Percentiles rank a stretch among this genome's conserved stretches.
These are phyloP conservation scores for Leuciscus waleckii DNA, from an alignment of 2,797 vertebrate species.

Conservation along the genomic window DNA sequence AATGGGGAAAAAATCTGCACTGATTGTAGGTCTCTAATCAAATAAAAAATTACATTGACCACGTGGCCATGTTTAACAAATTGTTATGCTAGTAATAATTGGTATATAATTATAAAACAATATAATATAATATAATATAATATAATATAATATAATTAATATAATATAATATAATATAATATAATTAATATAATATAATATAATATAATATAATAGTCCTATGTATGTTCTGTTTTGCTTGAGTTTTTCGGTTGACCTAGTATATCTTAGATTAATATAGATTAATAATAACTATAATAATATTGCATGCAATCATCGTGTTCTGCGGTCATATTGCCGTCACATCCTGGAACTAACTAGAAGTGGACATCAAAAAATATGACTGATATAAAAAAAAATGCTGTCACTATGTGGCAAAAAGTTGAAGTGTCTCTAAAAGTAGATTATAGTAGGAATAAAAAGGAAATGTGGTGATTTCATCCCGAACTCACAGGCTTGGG, in stretches of 20 bases:
- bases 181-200: background rate
- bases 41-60: too few species aligned
- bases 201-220: background rate
- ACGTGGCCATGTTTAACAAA: background rate
- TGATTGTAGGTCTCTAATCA: background rate
- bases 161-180: too few species aligned
- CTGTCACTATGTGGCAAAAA: background rate
- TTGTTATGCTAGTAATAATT: background rate
- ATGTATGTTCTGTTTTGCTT: too few species aligned
- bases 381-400: background rate
- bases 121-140: background rate
- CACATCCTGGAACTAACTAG: background rate
- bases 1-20: background rate
- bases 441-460: background rate
- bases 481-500: slow-evolving; percentile 23
- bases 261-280: too few species aligned
- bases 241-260: too few species aligned
- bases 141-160: too few species aligned
- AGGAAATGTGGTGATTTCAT: background rate
- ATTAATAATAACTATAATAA: too few species aligned
- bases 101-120: background rate
- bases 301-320: background rate
- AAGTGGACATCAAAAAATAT: background rate
- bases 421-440: background rate
- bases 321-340: background rate